Percentiles rank a stretch among this genome's conserved stretches.
Conservation (phyloP, 2,888 invertebrate genomes). For the Dryadula phaetusa region DNA sequence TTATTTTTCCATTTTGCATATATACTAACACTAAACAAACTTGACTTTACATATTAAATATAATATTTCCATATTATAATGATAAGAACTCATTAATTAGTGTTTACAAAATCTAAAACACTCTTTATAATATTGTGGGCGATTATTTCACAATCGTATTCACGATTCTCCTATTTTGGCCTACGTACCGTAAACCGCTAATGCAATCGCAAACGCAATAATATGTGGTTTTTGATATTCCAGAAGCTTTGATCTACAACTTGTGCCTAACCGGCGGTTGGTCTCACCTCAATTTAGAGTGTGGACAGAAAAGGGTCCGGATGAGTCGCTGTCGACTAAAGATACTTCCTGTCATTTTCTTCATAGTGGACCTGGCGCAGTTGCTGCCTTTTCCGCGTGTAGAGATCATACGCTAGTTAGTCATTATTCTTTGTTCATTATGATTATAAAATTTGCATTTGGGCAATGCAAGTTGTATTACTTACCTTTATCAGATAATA, state of each 20-base stretch:
- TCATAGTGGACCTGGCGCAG: conserved; percentile 82
- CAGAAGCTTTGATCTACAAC: conserved; percentile 85
- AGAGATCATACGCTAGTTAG: conserved; percentile 86
- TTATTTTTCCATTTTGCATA: too few relatives aligned
- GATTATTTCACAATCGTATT: too few relatives aligned
- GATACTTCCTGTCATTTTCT: conserved; percentile 86
- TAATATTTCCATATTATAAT: too few relatives aligned
- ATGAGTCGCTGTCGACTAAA: conserved; percentile 65
- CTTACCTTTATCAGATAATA: background rate
- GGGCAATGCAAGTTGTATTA: background rate
- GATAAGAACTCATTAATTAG: too few relatives aligned
- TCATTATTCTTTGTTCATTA: conserved; percentile 10
- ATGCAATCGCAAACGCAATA: too few relatives aligned
- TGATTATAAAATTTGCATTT: background rate
- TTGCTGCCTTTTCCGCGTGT: conserved; percentile 88
- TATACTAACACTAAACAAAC: too few relatives aligned
- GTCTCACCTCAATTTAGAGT: conserved; percentile 85
- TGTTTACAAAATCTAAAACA: too few relatives aligned
- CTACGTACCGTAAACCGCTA: too few relatives aligned
- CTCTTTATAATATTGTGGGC: too few relatives aligned
- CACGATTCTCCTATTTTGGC: too few relatives aligned
- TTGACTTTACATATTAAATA: too few relatives aligned
- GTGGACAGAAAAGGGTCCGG: conserved; percentile 76
- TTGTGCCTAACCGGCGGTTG: conserved; percentile 86
- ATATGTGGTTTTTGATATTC: conserved; percentile 3